Percentiles rank a stretch among this genome's conserved stretches.
Conservation (phyloP, 2,888 invertebrate genomes). For the Xanthorhoe designata region DNA sequence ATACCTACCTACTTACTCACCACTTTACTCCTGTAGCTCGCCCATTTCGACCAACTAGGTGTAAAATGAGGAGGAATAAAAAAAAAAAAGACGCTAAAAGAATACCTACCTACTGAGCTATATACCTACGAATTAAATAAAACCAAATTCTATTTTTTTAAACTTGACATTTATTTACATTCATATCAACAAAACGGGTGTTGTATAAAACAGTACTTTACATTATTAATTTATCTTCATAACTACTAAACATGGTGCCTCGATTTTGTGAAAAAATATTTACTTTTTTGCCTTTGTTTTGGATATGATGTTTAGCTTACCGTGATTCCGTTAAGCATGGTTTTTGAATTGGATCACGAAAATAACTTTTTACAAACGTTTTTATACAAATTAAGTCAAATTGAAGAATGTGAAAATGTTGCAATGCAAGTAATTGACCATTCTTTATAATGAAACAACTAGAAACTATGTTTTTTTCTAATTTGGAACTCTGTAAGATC, state of each 20-base stretch:
- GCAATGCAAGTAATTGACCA: conserved; percentile 17
- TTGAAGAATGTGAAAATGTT: conserved; percentile 5
- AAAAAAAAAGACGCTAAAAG: too few relatives aligned
- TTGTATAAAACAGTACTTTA: conserved; percentile 85
- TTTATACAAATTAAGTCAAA: conserved; percentile 18
- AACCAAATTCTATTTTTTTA: conserved; percentile 56
- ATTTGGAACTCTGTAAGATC: background rate
- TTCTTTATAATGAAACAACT: background rate
- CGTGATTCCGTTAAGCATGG: conserved; percentile 54
- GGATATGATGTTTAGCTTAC: conserved; percentile 63
- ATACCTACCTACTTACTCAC: too few relatives aligned
- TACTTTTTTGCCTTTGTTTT: conserved; percentile 60
- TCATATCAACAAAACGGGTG: conserved; percentile 86
- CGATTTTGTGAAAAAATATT: conserved; percentile 76
- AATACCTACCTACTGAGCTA: too few relatives aligned
- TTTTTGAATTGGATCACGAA: conserved; percentile 37
- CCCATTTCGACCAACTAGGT: too few relatives aligned
- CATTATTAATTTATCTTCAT: conserved; percentile 61
- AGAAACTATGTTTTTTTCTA: background rate
- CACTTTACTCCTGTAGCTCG: too few relatives aligned
- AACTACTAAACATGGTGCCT: conserved; percentile 77
- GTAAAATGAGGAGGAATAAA: too few relatives aligned
- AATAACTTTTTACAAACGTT: conserved; percentile 13
- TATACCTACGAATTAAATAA: conserved; percentile 19
- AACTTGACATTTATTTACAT: conserved; percentile 87